Conservation (phyloP, 2,888 invertebrate species). For the Cremastinae sp. region DNA sequence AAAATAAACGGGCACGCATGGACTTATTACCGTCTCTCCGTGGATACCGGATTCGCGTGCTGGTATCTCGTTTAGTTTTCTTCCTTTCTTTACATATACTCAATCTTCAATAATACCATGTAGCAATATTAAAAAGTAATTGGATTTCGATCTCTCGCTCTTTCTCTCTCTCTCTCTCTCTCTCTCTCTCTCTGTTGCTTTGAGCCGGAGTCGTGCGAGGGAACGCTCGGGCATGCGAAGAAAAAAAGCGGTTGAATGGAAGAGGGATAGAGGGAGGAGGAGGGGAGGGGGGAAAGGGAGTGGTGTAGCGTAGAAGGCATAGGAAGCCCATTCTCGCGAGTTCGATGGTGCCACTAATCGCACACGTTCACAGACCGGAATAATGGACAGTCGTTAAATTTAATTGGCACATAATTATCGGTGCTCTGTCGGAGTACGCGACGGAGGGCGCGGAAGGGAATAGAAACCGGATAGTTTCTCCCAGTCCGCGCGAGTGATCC, state of each 20-base stretch:
- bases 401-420: constrained; percentile 78
- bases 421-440: constrained; percentile 48
- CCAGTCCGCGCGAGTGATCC: constrained; percentile 64
- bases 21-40: not conserved
- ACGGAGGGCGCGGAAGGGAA: constrained; percentile 10
- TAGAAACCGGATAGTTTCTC: constrained; percentile 49
- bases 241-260: constrained; percentile 26
- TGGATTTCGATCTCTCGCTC: constrained; percentile 73
- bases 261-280: constrained; percentile 24
- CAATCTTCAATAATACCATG: constrained; percentile 65
- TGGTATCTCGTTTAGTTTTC: constrained; percentile 14
- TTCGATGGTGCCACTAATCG: constrained; percentile 50
- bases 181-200: too few relatives aligned
- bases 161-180: too few relatives aligned
- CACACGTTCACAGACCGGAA: constrained; percentile 68
- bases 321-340: constrained; percentile 41
- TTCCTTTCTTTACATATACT: constrained; percentile 55
- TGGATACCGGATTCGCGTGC: constrained; percentile 22
- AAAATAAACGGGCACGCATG: not conserved
- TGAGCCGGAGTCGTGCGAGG: constrained; percentile 41
- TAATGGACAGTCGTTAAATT: constrained; percentile 78
- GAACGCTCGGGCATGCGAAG: constrained; percentile 46
- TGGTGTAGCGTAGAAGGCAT: constrained; percentile 50
- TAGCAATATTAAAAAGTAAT: constrained; percentile 76
- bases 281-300: constrained; percentile 36